Evolutionary conservation across 2,888 invertebrate species (phyloP).

Genomic region (Griposia aprilina): DNA sequence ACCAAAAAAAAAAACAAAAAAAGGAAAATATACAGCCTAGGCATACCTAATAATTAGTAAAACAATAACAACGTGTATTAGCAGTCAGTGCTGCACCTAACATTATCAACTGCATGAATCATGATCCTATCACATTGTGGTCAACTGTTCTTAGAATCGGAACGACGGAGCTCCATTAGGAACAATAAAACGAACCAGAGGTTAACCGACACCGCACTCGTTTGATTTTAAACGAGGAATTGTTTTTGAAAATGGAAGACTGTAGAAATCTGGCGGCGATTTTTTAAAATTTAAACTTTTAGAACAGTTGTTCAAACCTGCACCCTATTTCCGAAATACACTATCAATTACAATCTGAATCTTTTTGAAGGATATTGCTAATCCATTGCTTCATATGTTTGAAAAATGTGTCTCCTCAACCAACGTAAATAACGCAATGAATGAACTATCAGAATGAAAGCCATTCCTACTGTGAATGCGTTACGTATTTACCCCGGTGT

Average conservation of each 20-base stretch:
- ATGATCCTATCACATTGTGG: constrained; percentile 52
- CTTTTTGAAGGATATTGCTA: too few relatives aligned
- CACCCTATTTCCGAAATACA: too few relatives aligned
- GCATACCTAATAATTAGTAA: constrained; percentile 18
- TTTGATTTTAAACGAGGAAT: constrained; percentile 29
- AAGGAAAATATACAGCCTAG: neutral
- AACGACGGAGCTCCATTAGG: constrained; percentile 47
- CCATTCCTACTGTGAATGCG: too few relatives aligned
- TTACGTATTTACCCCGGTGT: too few relatives aligned
- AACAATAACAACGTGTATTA: constrained; percentile 49
- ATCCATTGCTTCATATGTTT: too few relatives aligned
- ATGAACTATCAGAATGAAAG: too few relatives aligned
- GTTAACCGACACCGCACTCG: constrained; percentile 35
- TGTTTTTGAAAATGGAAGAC: constrained; percentile 24
- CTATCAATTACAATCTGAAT: too few relatives aligned
- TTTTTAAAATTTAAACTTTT: neutral
- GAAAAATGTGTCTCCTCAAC: too few relatives aligned
- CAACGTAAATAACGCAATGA: too few relatives aligned
- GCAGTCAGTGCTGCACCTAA: constrained; percentile 36
- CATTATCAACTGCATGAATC: constrained; percentile 60
- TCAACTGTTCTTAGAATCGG: constrained; percentile 48
- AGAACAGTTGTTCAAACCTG: neutral
- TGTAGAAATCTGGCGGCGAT: neutral
- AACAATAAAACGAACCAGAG: constrained; percentile 49
- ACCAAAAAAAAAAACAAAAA: neutral